Evolutionary conservation across 2,888 invertebrate species (phyloP), one percentile per base, ranked within the genome.

Genomic region (Petrolisthes manimaculis): DNA sequence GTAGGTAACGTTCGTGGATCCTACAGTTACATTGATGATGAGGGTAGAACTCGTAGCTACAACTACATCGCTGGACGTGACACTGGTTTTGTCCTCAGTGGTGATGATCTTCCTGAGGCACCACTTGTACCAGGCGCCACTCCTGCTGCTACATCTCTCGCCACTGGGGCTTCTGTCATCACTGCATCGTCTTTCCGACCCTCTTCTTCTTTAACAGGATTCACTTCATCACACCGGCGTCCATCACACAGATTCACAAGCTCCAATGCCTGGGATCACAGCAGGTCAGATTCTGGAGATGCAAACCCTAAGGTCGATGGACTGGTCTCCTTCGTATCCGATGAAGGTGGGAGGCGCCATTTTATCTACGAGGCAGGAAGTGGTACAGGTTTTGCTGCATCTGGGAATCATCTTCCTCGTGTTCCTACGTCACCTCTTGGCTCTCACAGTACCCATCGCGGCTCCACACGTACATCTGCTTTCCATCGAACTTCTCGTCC

Each of bases 331-430:
- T 81, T 81, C 86, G 88, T 84, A 21, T 88, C 92, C 12, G 91
- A 89, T 79, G 92, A 92, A 69, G 92, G 92, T 3, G 77, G 89
- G 69, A 83, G 75, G 51, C 82, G 91, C 21, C 80, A 83, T 9
- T 90, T 91, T 5, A 85, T 77, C 75, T 91, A 91, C 55, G 88
- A 91, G 84, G 91, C 91, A 18, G 91, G 91, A 53, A 86, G 91
- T n/a, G 83, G 86, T 14, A 89, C 81, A 37, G 91, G 91, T 8
- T 91, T 91, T 83, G 51, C 88, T 75, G 90, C 90, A 61, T 81
- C 77, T 18, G 91, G 90, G 21, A 86, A 84, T 51, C 91, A 90
- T 77, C 79, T 90, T 21, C 90, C 90, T 56, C 53, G 82, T 53
- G 55, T 82, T n/a, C 53, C 86, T 67, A 80, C 81, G 37, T 21